Conservation (phyloP, 2,113 vertebrate species). For the Damaliscus lunatus region DNA sequence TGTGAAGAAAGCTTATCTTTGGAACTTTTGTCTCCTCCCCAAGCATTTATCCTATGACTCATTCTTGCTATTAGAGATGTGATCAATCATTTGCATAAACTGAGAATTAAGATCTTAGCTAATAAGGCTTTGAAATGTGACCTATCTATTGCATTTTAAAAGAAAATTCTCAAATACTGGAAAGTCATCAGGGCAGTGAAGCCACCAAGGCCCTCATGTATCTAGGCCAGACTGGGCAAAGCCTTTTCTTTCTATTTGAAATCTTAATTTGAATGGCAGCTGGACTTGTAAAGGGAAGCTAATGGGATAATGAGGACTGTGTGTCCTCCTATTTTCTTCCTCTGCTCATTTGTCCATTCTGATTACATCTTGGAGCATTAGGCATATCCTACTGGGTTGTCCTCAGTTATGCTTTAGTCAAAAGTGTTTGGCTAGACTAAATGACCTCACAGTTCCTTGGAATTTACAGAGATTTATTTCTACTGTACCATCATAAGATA, state of each 20-base stretch:
- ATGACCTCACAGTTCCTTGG: background rate
- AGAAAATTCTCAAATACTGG: conserved; percentile 11
- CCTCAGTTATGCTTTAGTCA: background rate
- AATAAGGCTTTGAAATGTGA: conserved; percentile 21
- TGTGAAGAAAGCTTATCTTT: conserved; percentile 20
- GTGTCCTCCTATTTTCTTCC: background rate
- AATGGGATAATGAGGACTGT: background rate
- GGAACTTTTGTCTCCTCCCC: background rate
- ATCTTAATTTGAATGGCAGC: background rate
- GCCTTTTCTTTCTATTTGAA: background rate
- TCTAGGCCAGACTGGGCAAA: background rate
- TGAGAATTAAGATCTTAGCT: background rate
- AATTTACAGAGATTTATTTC: background rate
- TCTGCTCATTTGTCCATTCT: background rate
- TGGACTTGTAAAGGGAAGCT: background rate
- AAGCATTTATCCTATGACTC: conserved; percentile 21
- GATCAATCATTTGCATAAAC: conserved; percentile 23
- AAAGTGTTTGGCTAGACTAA: background rate
- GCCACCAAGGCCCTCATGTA: background rate
- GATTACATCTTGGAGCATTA: background rate
- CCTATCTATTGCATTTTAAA: background rate
- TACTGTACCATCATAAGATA: background rate
- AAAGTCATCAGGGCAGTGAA: background rate
- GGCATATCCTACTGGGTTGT: background rate
- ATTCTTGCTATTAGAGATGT: background rate